Evolutionary conservation across 2,113 vertebrate genomes (phyloP).

Genomic region (Prolemur simus): DNA sequence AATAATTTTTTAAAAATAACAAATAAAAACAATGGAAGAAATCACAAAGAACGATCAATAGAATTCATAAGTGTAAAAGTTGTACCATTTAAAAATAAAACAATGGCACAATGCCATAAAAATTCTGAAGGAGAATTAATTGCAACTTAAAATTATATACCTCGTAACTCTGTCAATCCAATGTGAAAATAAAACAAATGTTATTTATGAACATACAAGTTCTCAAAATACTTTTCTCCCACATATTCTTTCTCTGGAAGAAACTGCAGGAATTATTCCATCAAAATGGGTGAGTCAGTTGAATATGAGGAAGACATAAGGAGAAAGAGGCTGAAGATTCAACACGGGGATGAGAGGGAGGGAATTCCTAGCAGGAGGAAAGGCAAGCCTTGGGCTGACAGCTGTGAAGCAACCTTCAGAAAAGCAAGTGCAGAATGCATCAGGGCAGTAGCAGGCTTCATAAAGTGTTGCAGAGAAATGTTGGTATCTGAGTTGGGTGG

Average conservation of each 20-base stretch:
- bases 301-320: neutral
- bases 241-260: neutral
- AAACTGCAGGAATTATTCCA: neutral
- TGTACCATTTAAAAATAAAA: neutral
- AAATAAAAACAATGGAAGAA: neutral
- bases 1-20: neutral
- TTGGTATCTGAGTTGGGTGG: neutral
- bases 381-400: neutral
- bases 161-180: neutral
- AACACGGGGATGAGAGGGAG: neutral
- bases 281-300: neutral
- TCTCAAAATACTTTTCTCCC: neutral
- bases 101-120: neutral
- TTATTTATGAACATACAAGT: neutral
- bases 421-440: neutral
- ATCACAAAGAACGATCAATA: neutral
- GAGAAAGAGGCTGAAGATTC: neutral
- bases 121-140: neutral
- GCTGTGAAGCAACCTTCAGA: neutral
- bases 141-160: neutral
- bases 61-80: neutral
- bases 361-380: neutral
- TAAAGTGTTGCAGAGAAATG: neutral
- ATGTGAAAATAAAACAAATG: neutral
- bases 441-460: neutral